These are phyloP conservation scores for Galago senegalensis DNA, from an alignment of 2,797 vertebrate species.

Conservation along the genomic window DNA sequence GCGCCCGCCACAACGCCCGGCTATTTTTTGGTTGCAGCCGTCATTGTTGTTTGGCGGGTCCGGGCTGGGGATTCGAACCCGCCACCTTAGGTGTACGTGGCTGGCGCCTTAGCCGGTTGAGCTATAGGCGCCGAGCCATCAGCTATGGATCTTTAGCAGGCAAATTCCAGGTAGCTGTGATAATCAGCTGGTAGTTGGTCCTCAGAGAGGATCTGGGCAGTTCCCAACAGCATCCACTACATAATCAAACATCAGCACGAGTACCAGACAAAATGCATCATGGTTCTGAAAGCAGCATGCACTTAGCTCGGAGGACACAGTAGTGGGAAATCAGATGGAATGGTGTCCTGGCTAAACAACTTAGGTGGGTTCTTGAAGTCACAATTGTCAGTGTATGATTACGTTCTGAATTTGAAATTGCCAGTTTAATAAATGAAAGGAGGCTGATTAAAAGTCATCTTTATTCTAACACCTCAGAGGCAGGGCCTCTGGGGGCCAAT, in stretches of 20 bases:
- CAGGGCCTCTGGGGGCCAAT: constrained; percentile 56
- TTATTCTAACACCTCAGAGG: constrained; percentile 64
- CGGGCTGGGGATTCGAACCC: too few relatives aligned
- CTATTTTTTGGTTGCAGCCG: too few relatives aligned
- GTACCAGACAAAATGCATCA: not conserved
- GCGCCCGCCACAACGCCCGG: too few relatives aligned
- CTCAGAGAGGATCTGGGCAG: not conserved
- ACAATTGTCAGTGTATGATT: constrained; percentile 74
- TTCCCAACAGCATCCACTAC: not conserved
- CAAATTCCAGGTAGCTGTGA: not conserved
- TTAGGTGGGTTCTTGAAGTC: constrained; percentile 68
- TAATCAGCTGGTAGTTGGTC: not conserved
- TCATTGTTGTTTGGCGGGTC: too few relatives aligned
- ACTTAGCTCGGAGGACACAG: constrained; percentile 29
- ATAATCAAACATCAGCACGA: constrained; percentile 38
- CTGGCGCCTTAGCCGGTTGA: too few relatives aligned
- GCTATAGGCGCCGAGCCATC: not conserved
- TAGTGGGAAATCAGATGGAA: not conserved
- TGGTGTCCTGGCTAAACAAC: not conserved
- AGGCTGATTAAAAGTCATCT: constrained; percentile 77
- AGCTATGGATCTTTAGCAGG: not conserved
- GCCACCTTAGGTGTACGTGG: too few relatives aligned
- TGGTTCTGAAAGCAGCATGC: constrained; percentile 5
- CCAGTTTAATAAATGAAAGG: constrained; percentile 74
- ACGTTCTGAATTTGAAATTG: constrained; percentile 76